Base-by-base conservation (phyloP, 2,113 vertebrate species). In the Climacteris rufus region DNA sequence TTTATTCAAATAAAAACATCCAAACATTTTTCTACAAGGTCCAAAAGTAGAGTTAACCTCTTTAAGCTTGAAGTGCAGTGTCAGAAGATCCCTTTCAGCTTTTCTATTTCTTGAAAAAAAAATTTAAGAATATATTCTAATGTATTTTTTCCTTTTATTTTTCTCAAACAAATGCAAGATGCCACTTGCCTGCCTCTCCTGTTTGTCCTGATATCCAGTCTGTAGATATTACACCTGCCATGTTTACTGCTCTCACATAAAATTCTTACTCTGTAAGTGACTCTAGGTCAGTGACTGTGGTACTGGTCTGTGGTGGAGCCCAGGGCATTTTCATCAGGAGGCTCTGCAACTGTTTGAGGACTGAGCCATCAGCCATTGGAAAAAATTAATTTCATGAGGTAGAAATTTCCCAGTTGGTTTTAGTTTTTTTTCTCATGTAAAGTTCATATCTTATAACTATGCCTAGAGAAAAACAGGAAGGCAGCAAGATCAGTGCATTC, bases 391-490 rank as follows among this genome's bases (percentile, higher is more conserved):
- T 96, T 98, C 98, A 9, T 83, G 72, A 45, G 87, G 28, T 37
- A 74, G 91, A 23, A 50, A 27, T 25, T 97, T 98, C 33, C 57
- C 88, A 61, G 85, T 16, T 24, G 87, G 70, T 37, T 97, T 92
- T 65, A 96, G 3, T 74, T 97, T 97, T 47, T 98, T 87, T 54
- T 0, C 23, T 98, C 93, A 98, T 98, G 54, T 98, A 98, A 22
- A 99, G 85, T 90, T 99, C 97, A 23, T 99, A 98, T 54, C 97
- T 98, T 91, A 98, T 98, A 90, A 99, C 98, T 77, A 99, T 89
- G 81, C 97, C 97, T 98, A 85, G 33, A 92, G 60, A 85, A 75
- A 83, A 93, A 71, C 59, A 33, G 7, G 8, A 60, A 40, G 10
- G 6, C 30, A 54, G 24, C 2, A 35, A 76, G 61, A 47, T 27